Conservation (phyloP, 2,888 invertebrate species). For the Augiades crinisus region DNA sequence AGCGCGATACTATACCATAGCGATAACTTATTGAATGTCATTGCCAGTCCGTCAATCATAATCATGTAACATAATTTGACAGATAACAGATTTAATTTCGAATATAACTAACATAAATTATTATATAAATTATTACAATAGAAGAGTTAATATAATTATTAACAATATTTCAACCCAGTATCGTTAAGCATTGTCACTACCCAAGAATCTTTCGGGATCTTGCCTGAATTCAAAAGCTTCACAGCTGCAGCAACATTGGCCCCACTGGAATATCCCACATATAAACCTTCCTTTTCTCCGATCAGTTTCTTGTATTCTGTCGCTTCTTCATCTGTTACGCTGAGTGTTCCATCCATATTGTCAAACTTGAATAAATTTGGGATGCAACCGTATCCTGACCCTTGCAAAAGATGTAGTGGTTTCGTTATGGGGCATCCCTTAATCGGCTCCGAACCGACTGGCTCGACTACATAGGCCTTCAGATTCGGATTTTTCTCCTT, state of each 20-base stretch:
- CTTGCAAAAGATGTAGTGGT: slow-evolving; percentile 68
- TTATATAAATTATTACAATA: no score
- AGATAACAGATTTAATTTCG: no score
- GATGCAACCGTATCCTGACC: slow-evolving; percentile 68
- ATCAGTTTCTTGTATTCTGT: no score
- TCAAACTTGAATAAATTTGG: slow-evolving; percentile 65
- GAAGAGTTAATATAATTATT: no score
- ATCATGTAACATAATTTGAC: no score
- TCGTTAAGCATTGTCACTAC: slow-evolving; percentile 67
- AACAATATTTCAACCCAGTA: slow-evolving; percentile 65
- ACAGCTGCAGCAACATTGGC: no score
- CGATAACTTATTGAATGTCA: no score
- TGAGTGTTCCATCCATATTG: slow-evolving; percentile 60
- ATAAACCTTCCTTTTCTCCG: no score
- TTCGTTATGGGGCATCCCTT: slow-evolving; percentile 64
- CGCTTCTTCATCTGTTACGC: slow-evolving; percentile 64
- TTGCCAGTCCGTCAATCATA: no score
- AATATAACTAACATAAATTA: no score
- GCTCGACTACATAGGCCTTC: slow-evolving; percentile 63
- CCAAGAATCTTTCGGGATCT: slow-evolving; percentile 62
- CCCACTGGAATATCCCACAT: slow-evolving; percentile 70
- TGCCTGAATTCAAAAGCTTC: slow-evolving; percentile 60
- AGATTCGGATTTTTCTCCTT: no score
- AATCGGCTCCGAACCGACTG: slow-evolving; percentile 64
- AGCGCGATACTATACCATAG: no score